Conservation (phyloP, 2,113 vertebrate species). For the Channa argus region DNA sequence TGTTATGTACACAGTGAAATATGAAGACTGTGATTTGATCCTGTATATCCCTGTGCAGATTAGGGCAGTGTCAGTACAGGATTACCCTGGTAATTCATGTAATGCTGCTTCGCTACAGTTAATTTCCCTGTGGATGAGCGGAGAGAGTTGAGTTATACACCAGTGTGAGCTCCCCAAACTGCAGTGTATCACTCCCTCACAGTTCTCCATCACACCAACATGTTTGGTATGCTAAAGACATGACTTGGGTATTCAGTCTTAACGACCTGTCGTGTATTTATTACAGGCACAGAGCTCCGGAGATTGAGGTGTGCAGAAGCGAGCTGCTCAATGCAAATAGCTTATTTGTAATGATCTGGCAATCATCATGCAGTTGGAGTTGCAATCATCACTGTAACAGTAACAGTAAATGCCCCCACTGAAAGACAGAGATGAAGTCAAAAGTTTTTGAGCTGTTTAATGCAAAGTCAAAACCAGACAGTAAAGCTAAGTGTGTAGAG, state of each 20-base stretch:
- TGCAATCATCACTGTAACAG: conserved; percentile 40
- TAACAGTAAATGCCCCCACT: not conserved
- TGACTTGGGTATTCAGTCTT: conserved; percentile 32
- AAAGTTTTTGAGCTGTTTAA: conserved; percentile 19
- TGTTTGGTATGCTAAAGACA: conserved; percentile 60
- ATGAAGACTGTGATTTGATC: conserved; percentile 67
- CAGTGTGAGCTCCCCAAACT: conserved; percentile 53
- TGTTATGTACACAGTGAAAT: conserved; percentile 60
- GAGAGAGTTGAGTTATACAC: conserved; percentile 53
- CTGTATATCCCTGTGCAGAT: conserved; percentile 70
- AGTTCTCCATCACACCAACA: conserved; percentile 26
- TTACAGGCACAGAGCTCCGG: conserved; percentile 35
- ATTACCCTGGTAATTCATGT: conserved; percentile 77
- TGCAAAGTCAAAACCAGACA: conserved; percentile 10
- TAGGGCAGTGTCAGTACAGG: conserved; percentile 71
- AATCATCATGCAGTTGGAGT: conserved; percentile 30
- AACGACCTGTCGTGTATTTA: conserved; percentile 49
- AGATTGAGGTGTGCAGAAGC: conserved; percentile 44
- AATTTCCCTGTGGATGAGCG: conserved; percentile 76
- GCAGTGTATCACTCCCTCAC: conserved; percentile 53
- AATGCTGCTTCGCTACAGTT: conserved; percentile 70
- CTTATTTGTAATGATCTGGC: conserved; percentile 41
- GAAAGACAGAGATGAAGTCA: not conserved
- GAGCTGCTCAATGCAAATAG: conserved; percentile 54
- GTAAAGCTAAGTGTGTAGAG: conserved; percentile 18